A percentile compares a stretch with the other conserved stretches of the same genome.
Conservation (phyloP, 30 jellyfish, hydroid and myxozoan genomes). For the Clytia hemisphaerica region DNA sequence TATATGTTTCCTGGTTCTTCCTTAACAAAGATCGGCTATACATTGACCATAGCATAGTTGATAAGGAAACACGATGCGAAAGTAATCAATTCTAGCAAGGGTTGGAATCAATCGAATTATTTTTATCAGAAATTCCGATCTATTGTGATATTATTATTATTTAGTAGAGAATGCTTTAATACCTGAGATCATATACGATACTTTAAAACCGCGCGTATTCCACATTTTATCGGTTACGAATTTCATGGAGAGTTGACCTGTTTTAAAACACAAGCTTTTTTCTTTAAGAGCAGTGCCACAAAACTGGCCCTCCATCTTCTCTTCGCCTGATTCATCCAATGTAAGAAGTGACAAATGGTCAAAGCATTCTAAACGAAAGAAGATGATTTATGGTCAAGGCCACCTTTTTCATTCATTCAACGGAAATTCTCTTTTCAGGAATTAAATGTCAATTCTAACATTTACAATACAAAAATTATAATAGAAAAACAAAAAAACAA, state of each 20-base stretch:
- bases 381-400: not conserved
- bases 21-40: no score
- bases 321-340: not conserved
- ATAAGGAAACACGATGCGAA: no score
- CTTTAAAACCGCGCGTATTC: not conserved
- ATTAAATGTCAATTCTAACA: no score
- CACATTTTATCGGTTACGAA: conserved; percentile 1
- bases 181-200: conserved; percentile 1
- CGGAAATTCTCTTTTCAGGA: not conserved
- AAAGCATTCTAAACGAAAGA: not conserved
- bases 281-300: not conserved
- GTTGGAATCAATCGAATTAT: no score
- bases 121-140: no score
- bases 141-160: no score
- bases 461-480: no score
- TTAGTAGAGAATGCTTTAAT: not conserved
- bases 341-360: conserved; percentile 15
- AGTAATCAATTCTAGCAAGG: no score
- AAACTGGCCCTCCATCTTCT: not conserved
- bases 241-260: not conserved
- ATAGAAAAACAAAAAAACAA: no score
- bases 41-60: no score
- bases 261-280: not conserved
- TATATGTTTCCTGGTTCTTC: no score
- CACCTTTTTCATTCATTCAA: not conserved